Conservation (phyloP, 2,888 invertebrate species). For the Agrotis ipsilon region DNA sequence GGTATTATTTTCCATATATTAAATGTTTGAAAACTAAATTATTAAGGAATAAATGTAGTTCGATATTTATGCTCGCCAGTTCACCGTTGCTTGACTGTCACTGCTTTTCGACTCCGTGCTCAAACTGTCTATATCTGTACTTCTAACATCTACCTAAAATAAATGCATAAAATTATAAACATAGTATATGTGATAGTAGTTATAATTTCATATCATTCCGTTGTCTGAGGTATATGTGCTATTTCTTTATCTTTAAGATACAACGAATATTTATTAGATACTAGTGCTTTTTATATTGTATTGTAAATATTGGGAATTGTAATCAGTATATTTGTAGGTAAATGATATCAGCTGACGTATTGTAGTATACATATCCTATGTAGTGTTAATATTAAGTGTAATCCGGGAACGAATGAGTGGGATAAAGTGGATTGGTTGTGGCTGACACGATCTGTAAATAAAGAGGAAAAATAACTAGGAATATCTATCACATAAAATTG, state of each 20-base stretch:
- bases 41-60: conserved; percentile 14
- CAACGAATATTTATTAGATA: conserved; percentile 72
- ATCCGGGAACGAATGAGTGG: conserved; percentile 42
- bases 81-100: conserved; percentile 61
- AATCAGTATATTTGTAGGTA: conserved; percentile 45
- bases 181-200: conserved; percentile 68
- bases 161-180: conserved; percentile 37
- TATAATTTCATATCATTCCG: conserved; percentile 53
- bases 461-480: conserved; percentile 4
- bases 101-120: conserved; percentile 65
- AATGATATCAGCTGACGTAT: conserved; percentile 50
- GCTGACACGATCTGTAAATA: conserved; percentile 4
- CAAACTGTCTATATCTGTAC: conserved; percentile 53
- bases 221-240: conserved; percentile 44
- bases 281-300: conserved; percentile 63
- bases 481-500: conserved; percentile 1
- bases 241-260: conserved; percentile 56
- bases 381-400: conserved; percentile 21
- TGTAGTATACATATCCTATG: conserved; percentile 56
- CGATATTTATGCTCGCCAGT: conserved; percentile 61
- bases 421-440: conserved; percentile 17
- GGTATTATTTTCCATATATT: not conserved
- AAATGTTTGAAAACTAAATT: not conserved
- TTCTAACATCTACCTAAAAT: conserved; percentile 31
- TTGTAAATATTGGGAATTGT: conserved; percentile 50